Evolutionary conservation across 2,797 vertebrate species (phyloP).

Genomic region (Picus viridis): DNA sequence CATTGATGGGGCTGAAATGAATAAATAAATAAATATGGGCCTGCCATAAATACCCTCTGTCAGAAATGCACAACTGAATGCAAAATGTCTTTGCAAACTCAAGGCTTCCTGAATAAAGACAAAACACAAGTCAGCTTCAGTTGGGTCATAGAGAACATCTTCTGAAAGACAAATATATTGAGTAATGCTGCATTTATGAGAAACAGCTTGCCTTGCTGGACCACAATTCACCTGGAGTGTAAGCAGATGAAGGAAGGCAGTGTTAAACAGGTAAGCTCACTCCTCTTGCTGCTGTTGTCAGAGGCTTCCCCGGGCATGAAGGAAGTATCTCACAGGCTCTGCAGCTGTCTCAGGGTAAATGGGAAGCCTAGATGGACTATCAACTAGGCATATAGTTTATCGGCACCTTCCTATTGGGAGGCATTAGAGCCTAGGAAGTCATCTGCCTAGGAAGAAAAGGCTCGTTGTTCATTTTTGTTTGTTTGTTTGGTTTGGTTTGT

Average conservation of each 20-base stretch:
- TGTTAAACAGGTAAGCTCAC: not conserved
- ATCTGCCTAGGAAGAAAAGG: not conserved
- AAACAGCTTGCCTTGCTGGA: not conserved
- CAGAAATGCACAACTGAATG: not conserved
- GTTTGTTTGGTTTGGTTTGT: too few relatives aligned
- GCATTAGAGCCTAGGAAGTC: too few relatives aligned
- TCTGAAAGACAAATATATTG: not conserved
- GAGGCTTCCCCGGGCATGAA: not conserved
- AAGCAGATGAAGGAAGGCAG: not conserved
- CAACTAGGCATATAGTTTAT: accelerated
- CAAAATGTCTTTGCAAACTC: not conserved
- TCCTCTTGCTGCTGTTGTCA: not conserved
- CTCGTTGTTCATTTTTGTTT: too few relatives aligned
- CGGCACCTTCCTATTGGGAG: not conserved
- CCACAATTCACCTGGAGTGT: not conserved
- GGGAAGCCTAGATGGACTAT: not conserved
- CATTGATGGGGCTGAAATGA: too few relatives aligned
- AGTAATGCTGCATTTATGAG: not conserved
- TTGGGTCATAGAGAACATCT: not conserved
- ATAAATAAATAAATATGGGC: too few relatives aligned
- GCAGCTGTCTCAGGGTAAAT: not conserved
- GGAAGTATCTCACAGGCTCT: not conserved
- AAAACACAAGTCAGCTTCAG: not conserved
- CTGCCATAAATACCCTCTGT: not conserved
- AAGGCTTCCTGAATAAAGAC: not conserved